Base-by-base conservation (phyloP, 2,888 invertebrate genomes). In the Leptinotarsa juncta region DNA sequence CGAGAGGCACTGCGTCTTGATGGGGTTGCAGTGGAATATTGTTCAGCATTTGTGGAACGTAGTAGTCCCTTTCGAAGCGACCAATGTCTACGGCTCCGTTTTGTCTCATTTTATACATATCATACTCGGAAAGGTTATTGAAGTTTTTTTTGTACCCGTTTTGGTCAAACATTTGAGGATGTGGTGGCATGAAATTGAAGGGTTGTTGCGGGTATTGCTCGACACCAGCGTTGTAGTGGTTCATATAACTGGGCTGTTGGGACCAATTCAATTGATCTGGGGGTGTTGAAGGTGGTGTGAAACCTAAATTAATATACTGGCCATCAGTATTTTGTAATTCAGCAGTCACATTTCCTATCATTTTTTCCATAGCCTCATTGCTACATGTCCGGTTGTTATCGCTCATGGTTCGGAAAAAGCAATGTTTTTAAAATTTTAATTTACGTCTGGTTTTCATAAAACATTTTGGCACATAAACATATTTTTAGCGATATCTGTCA, bases 301-400 rank as follows among this genome's bases (percentile, higher is more conserved):
- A 89, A 4, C 90, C 90, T 75, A 91, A 88, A 74, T 90, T 90
- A 60, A 90, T 89, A 82, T 90, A 91, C 81, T 90, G 91, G 26
- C 90, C 90, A 74, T 90, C 90, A n/a, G 88, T 86, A 84, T 87
- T 90, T 81, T 90, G 90, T 77, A 90, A 88, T 84, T 91, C 91
- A 18, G 91, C 89, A 51, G 91, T 90, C 89, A 91, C 90, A 79
- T 91, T 90, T 80, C 90, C 90, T 73, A 91, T 90, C 75, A 91
- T 90, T 84, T 91, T 90, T 80, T 91, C 91, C 81, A 91, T 86
- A 26, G 87, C 85, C 74, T 84, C 86, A 75, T 84, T 86, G 66
- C 84, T 80, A 76, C 84, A 80, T 57, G 83, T 83, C 75, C 84
- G 81, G 26, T 83, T 84, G 73, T 84, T 82, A 50, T 87, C 86